Percentiles rank a stretch among this genome's conserved stretches.
Evolutionary conservation across 2,797 vertebrate species (phyloP).

Genomic region (Pitangus sulphuratus): DNA sequence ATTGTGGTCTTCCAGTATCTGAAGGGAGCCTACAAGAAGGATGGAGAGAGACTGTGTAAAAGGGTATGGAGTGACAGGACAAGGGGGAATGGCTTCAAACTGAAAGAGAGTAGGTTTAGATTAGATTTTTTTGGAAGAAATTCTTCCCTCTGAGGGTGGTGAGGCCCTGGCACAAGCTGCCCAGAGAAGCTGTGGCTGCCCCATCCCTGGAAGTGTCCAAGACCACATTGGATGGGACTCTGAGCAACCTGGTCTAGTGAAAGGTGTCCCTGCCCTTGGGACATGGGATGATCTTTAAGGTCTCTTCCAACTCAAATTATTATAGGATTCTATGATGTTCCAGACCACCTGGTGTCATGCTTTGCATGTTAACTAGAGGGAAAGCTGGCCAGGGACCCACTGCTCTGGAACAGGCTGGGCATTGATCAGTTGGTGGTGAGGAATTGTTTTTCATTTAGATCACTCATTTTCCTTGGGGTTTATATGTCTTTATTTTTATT

Average conservation of each 20-base stretch:
- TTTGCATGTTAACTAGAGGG: background rate
- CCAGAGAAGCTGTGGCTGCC: background rate
- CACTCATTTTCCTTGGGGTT: background rate
- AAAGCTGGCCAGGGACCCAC: background rate
- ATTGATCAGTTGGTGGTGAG: background rate
- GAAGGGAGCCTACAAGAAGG: background rate
- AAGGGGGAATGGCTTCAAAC: background rate
- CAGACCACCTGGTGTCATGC: background rate
- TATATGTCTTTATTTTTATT: background rate
- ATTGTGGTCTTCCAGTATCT: background rate
- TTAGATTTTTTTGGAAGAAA: background rate
- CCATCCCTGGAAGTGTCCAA: background rate
- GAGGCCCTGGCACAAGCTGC: background rate
- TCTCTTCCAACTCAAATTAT: background rate
- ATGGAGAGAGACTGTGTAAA: background rate
- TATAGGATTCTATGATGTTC: accelerated
- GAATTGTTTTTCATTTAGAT: background rate
- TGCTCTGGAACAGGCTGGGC: background rate
- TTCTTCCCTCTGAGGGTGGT: background rate
- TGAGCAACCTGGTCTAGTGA: background rate
- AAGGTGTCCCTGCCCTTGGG: background rate
- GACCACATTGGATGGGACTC: background rate
- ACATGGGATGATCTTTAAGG: background rate
- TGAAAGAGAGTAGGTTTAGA: background rate
- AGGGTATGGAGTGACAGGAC: background rate